These are phyloP conservation scores for Laodelphax striatellus DNA, from an alignment of 1,140 invertebrate species.

Conservation along the genomic window DNA sequence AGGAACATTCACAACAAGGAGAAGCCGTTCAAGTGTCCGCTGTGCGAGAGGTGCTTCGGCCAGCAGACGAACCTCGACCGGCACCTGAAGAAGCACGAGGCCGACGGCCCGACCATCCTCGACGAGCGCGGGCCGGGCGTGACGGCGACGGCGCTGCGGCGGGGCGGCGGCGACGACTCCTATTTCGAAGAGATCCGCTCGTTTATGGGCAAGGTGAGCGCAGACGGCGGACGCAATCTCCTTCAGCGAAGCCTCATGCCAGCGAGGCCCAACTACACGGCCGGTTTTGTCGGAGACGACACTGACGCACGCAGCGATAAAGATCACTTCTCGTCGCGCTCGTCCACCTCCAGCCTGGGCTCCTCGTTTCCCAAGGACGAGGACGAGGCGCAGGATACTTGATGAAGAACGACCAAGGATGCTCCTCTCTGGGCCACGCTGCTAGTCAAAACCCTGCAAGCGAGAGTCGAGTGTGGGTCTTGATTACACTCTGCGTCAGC, in stretches of 20 bases:
- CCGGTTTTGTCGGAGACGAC: slow-evolving; percentile 9
- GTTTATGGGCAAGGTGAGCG: slow-evolving; percentile 85
- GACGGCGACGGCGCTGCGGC: slow-evolving; percentile 25
- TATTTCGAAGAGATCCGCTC: slow-evolving; percentile 90
- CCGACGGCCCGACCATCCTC: slow-evolving; percentile 65
- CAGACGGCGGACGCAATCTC: slow-evolving; percentile 11
- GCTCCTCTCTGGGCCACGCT: too few species aligned
- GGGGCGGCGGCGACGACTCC: slow-evolving; percentile 53
- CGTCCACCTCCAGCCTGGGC: slow-evolving; percentile 20
- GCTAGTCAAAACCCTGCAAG: too few species aligned
- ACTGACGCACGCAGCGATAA: slow-evolving; percentile 11
- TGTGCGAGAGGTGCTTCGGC: slow-evolving; percentile 87
- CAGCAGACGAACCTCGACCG: slow-evolving; percentile 97
- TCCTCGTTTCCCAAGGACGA: slow-evolving; percentile 7
- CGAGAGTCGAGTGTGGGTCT: too few species aligned
- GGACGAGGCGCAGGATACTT: too few species aligned
- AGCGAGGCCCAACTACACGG: slow-evolving; percentile 8
- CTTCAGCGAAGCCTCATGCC: slow-evolving; percentile 6
- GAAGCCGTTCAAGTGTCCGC: slow-evolving; percentile 75
- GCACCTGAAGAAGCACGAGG: slow-evolving; percentile 95
- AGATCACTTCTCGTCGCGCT: slow-evolving; percentile 21
- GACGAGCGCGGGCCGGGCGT: slow-evolving; percentile 38
- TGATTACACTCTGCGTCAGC: too few species aligned
- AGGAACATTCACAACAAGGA: slow-evolving; percentile 99
- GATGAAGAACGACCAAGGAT: too few species aligned